Evolutionary conservation across 1,140 invertebrate species (phyloP).

Genomic region (Drosophila takahashii): DNA sequence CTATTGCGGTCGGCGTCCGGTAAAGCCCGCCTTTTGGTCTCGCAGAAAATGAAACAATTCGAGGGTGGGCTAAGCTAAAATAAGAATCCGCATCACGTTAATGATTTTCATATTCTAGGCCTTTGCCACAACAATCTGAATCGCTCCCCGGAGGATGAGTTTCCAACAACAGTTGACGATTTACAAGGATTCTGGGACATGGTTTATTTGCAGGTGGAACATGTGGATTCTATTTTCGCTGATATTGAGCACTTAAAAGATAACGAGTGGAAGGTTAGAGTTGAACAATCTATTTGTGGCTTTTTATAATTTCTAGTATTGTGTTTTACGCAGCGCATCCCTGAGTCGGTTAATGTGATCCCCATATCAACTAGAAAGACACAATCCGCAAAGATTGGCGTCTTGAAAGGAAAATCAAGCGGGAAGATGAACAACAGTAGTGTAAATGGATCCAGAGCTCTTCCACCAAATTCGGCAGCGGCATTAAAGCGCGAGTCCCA

Average conservation of each 20-base stretch:
- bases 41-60: conserved; percentile 98
- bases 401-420: conserved; percentile 48
- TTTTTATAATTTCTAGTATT: neutral
- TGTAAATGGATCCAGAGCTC: conserved; percentile 39
- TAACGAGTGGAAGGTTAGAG: conserved; percentile 88
- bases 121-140: conserved; percentile 88
- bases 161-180: conserved; percentile 94
- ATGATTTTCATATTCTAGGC: conserved; percentile 70
- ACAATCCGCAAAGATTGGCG: conserved; percentile 53
- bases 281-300: neutral
- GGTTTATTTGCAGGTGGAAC: conserved; percentile 95
- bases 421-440: conserved; percentile 13
- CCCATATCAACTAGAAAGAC: conserved; percentile 18
- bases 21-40: conserved; percentile 94
- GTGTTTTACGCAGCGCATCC: conserved; percentile 22
- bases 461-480: conserved; percentile 84
- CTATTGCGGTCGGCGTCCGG: conserved; percentile 94
- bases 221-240: conserved; percentile 91
- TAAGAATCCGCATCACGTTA: neutral
- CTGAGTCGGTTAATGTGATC: conserved; percentile 15
- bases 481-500: conserved; percentile 90
- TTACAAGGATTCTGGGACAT: conserved; percentile 99
- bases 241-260: conserved; percentile 89
- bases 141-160: conserved; percentile 90
- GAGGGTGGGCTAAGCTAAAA: conserved; percentile 86